Evolutionary conservation across 2,888 invertebrate genomes (phyloP).

Genomic region (Drosophila kambysellisi): DNA sequence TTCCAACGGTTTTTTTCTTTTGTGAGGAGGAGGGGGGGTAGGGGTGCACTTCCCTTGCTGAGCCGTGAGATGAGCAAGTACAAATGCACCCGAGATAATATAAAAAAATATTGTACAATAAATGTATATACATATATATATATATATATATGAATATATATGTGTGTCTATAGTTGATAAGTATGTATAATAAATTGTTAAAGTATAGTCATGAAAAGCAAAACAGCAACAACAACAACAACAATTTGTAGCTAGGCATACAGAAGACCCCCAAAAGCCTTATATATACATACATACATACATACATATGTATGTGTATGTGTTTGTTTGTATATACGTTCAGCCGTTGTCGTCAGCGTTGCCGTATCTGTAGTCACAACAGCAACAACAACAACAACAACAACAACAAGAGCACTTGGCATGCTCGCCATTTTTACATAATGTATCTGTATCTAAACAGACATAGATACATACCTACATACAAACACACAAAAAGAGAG

Average conservation of each 20-base stretch:
- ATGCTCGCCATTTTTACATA: slow-evolving; percentile 62
- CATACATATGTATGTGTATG: neutral
- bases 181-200: slow-evolving; percentile 57
- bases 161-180: slow-evolving; percentile 6
- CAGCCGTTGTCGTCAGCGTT: slow-evolving; percentile 38
- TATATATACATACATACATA: neutral
- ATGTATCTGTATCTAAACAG: slow-evolving; percentile 72
- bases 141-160: neutral
- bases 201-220: slow-evolving; percentile 58
- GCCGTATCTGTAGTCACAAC: slow-evolving; percentile 47
- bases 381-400: slow-evolving; percentile 48
- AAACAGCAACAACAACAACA: slow-evolving; percentile 16
- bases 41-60: neutral
- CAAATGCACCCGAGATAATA: slow-evolving; percentile 38
- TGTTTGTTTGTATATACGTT: slow-evolving; percentile 14
- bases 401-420: slow-evolving; percentile 46
- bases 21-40: no score
- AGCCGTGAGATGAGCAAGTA: slow-evolving; percentile 7
- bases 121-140: neutral
- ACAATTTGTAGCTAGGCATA: slow-evolving; percentile 33
- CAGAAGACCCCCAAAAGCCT: slow-evolving; percentile 32
- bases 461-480: slow-evolving; percentile 30
- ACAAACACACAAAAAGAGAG: slow-evolving; percentile 19
- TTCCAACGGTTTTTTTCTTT: neutral
- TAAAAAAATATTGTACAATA: slow-evolving; percentile 2